Evolutionary conservation across 2,888 invertebrate genomes (phyloP).

Genomic region (Ommatoiulus sabulosus): DNA sequence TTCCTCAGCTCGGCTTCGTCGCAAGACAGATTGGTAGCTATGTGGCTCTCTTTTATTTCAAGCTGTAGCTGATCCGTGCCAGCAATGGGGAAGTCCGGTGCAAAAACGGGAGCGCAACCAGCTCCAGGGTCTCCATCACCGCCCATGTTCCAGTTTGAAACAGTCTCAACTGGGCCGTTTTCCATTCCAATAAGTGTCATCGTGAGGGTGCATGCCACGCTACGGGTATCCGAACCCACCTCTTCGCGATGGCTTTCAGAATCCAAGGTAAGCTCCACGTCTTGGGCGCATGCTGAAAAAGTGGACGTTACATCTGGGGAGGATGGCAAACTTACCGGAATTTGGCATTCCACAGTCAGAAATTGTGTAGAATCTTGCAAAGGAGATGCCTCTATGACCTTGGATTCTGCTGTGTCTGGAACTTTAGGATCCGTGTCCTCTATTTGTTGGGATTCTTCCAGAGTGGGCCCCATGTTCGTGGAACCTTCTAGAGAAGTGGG

Average conservation of each 20-base stretch:
- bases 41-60: background rate
- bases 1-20: conserved; percentile 54
- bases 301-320: background rate
- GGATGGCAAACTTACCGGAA: background rate
- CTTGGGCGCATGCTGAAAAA: background rate
- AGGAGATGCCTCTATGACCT: background rate
- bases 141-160: background rate
- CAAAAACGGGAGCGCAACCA: background rate
- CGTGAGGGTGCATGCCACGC: background rate
- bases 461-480: background rate
- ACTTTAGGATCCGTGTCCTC: background rate
- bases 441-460: background rate
- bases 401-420: background rate
- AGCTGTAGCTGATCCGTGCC: background rate
- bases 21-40: background rate
- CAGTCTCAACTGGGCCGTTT: background rate
- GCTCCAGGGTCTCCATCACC: background rate
- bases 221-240: background rate
- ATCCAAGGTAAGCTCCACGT: background rate
- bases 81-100: background rate
- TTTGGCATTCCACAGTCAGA: background rate
- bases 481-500: background rate
- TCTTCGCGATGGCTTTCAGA: background rate
- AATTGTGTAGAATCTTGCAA: background rate
- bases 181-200: background rate